Evolutionary conservation across 1,140 invertebrate species (phyloP).

Genomic region (Drosophila lacteicornis): DNA sequence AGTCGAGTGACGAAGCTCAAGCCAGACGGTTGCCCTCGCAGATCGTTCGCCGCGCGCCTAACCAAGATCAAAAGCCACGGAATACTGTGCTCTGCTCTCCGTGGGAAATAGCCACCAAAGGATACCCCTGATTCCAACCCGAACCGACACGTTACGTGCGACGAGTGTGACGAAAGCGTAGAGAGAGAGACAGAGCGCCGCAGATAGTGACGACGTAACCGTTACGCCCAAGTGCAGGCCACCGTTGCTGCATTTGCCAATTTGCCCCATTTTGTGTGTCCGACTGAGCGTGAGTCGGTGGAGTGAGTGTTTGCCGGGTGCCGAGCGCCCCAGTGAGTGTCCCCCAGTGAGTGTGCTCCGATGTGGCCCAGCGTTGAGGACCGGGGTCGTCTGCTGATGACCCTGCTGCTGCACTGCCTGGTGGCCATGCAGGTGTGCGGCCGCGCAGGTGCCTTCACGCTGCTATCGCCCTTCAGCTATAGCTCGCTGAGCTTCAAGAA

Average conservation of each 20-base stretch:
- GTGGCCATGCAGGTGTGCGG: slow-evolving; percentile 64
- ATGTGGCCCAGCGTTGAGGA: slow-evolving; percentile 54
- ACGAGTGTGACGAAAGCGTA: slow-evolving; percentile 32
- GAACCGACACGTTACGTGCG: slow-evolving; percentile 13
- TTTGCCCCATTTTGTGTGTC: slow-evolving; percentile 52
- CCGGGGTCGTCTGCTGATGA: slow-evolving; percentile 42
- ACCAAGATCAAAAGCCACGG: slow-evolving; percentile 9
- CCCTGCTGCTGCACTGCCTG: slow-evolving; percentile 69
- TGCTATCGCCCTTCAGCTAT: slow-evolving; percentile 82
- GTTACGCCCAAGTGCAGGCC: slow-evolving; percentile 74
- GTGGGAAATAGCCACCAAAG: slow-evolving; percentile 30
- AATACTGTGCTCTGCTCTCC: background rate
- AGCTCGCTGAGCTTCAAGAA: slow-evolving; percentile 82
- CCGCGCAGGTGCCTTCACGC: slow-evolving; percentile 72
- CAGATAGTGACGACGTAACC: slow-evolving; percentile 67
- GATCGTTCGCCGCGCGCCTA: background rate
- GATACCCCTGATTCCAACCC: slow-evolving; percentile 3
- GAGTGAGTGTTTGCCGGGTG: slow-evolving; percentile 25
- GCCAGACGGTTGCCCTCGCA: slow-evolving; percentile 51
- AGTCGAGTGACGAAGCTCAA: slow-evolving; percentile 65
- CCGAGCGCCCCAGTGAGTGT: slow-evolving; percentile 34
- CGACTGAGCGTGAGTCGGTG: slow-evolving; percentile 37
- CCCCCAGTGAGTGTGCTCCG: slow-evolving; percentile 12
- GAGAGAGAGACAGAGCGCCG: slow-evolving; percentile 28
- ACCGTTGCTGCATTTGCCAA: slow-evolving; percentile 74